Evolutionary conservation across 2,797 vertebrate species (phyloP), one percentile per base, ranked within the genome.

Genomic region (Lepus townsendii): DNA sequence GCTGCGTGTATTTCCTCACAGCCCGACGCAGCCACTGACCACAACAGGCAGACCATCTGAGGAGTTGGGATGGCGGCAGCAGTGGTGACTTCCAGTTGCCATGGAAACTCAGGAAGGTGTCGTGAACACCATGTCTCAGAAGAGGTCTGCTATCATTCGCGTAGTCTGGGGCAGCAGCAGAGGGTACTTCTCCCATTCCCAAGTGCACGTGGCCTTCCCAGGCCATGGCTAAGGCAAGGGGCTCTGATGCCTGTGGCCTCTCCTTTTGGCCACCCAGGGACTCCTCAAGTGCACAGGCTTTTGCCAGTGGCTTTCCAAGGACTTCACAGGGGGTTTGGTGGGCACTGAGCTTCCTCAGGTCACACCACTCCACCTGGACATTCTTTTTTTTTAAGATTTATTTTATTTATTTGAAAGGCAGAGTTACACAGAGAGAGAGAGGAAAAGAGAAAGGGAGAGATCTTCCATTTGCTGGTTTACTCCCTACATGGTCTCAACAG

Each of bases 31-130:
- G 54, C 75, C 88, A 75, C 71, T 92, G 75, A 38, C 63, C 76
- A 86, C 66, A 92, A 92, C 50, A 86, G 71, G 90, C 65, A 96
- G 65, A 91, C 65, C 62, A 97, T 95, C 78, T 94, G 93, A 32
- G 78, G 76, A 72, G 47, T 69, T 84, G 50, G 69, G 52, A 63
- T 68, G n/a, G 26, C 17, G 32, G 3, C 12, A n/a, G 71, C 50
- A 3, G 35, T 26, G 38, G 57, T 42, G 63, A 65, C 89, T 96
- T 69, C 65, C 20, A 68, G 95, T 96, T 94, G 71, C 94, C 82
- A 96, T 94, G 94, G 88, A 88, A 96, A 96, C 47, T 54, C 35
- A 26, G 66, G 50, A 72, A 87, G 27, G 63, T 91, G 6, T 95
- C 7, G 22, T 22, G 50, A 73, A 79, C 16, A 63, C 38, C 26